Base-by-base conservation (phyloP, 2,113 vertebrate genomes). In the Henicopernis longicauda region DNA sequence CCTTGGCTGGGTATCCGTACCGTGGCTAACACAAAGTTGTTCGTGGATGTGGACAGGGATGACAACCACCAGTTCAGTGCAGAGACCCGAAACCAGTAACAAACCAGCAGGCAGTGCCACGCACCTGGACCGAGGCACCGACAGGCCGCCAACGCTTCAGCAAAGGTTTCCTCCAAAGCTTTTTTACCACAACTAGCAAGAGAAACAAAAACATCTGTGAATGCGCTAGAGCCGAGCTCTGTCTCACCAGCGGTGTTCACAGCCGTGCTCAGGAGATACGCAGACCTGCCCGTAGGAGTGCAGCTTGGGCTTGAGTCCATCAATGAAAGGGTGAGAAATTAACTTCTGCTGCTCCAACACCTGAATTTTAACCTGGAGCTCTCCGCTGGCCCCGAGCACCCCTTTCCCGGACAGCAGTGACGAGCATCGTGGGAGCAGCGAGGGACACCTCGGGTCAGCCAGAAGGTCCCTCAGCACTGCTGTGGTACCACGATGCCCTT, bases 61-160 rank as follows among this genome's bases (percentile, higher is more conserved):
- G 47, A 22, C 23, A 40, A n/a, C 6, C 0, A 3, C 17, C 0
- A 0, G 11, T 32, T 38, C 31, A 80, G 12, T 8, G 7, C 11
- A 42, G 42, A 85, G 27, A 63, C 13, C 17, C 31, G 50, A 71
- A 85, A 62, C 32, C 38, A 69, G 15, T 29, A 63, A 22, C 26
- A 44, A 73, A 52, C 7, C 29, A 47, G 17, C 29, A 65, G 25
- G 9, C 19, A 70, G 27, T 50, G 25, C 55, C n/a, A 40, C 0
- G 0, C 9, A 11, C 50, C 44, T 55, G 55, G 38, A 78, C 11
- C 3, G 4, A 44, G 62, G 49, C 21, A 23, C n/a, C 21, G 6
- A 14, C 19, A 34, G 0, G 1, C 19, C 69, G 52, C 34, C 49
- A 49, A 34, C 7, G 11, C n/a, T 54, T 82, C 52, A 63, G 26